phyloP scores from a whole-genome alignment of 2,797 vertebrate genomes.

The Anguilla pacifica region DNA sequence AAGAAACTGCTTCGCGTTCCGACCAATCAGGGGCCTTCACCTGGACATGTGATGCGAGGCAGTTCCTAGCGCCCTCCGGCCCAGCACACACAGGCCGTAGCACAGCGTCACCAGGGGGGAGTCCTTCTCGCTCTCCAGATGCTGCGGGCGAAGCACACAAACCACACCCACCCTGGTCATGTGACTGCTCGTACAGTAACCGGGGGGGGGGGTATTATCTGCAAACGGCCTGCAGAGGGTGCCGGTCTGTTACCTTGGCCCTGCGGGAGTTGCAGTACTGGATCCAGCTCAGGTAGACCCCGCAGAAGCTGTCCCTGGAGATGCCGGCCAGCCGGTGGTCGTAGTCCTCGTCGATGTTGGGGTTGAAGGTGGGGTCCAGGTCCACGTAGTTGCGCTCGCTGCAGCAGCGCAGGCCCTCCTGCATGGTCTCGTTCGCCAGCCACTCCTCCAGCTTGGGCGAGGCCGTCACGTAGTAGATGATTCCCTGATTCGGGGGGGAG shows the following conservation, averaged over 20 bases:
- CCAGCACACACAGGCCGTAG: conserved; percentile 94
- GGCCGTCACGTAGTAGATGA: conserved; percentile 94
- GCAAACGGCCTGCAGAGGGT: background rate
- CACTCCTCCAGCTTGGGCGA: conserved; percentile 94
- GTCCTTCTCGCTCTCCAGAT: conserved; percentile 89
- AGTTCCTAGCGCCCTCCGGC: conserved; percentile 92
- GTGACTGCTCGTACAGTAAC: background rate
- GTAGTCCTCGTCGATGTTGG: conserved; percentile 98
- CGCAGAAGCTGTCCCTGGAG: conserved; percentile 96
- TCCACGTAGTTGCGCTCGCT: conserved; percentile 93
- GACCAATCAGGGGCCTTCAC: conserved; percentile 61
- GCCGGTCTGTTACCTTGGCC: conserved; percentile 74
- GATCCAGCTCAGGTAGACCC: conserved; percentile 94
- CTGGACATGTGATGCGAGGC: conserved; percentile 99
- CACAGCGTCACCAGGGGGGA: conserved; percentile 91
- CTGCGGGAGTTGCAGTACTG: conserved; percentile 93
- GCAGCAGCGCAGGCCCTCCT: conserved; percentile 86
- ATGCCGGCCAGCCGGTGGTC: conserved; percentile 94
- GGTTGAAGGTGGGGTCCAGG: conserved; percentile 96
- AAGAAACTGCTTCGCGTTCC: background rate
- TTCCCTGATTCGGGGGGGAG: conserved; percentile 75
- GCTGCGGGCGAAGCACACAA: conserved; percentile 65
- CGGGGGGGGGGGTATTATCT: too few relatives aligned
- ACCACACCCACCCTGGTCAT: background rate
- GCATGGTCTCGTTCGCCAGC: conserved; percentile 94